Conservation (phyloP, 2,113 vertebrate genomes). For the Benthochromis sp. region DNA sequence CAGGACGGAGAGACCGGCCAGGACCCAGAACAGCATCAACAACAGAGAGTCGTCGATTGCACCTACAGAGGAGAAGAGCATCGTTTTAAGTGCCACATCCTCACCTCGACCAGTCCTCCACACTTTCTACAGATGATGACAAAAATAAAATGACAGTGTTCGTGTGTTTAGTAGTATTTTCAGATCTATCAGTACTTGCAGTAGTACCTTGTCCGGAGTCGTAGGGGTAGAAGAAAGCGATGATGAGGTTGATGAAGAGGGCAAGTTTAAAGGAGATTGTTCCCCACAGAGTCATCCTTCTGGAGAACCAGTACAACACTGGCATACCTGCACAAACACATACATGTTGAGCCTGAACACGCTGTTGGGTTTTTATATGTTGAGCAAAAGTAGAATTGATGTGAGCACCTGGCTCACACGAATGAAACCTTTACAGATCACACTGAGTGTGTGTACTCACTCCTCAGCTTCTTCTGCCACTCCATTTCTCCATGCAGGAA, state of each 20-base stretch:
- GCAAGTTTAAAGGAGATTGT: slow-evolving; percentile 97
- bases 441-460: slow-evolving; percentile 65
- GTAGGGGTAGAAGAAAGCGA: slow-evolving; percentile 96
- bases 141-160: background rate
- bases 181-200: background rate
- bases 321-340: slow-evolving; percentile 81
- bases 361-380: background rate
- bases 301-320: slow-evolving; percentile 94
- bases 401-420: rapidly evolving
- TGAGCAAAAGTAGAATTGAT: rapidly evolving
- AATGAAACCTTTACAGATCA: rapidly evolving
- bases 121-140: background rate
- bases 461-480: slow-evolving; percentile 96
- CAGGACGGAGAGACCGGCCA: slow-evolving; percentile 84
- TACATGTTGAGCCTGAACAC: background rate
- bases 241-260: slow-evolving; percentile 97
- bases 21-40: slow-evolving; percentile 86
- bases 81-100: background rate
- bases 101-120: background rate
- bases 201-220: slow-evolving; percentile 73
- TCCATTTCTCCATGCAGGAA: slow-evolving; percentile 99
- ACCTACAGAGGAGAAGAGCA: slow-evolving; percentile 42
- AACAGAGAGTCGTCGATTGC: slow-evolving; percentile 84
- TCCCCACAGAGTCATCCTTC: slow-evolving; percentile 95
- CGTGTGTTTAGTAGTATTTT: rapidly evolving